These are phyloP conservation scores for Byasa hedistus DNA, from an alignment of 2,888 invertebrate species.

Conservation along the genomic window DNA sequence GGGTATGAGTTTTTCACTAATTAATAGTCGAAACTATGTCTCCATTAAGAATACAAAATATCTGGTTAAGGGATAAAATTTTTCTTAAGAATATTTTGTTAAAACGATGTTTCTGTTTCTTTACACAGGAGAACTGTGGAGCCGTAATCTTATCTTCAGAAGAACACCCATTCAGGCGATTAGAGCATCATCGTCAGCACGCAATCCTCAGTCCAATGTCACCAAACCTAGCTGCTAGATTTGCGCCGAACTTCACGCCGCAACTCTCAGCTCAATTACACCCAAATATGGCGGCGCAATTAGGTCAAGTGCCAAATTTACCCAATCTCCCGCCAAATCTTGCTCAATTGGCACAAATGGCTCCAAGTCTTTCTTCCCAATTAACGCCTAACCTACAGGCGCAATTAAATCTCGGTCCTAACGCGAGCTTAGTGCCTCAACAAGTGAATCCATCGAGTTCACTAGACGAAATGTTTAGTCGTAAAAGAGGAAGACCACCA, in stretches of 20 bases:
- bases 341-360: slow-evolving; percentile 73
- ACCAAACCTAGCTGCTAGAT: slow-evolving; percentile 77
- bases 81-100: too few species aligned
- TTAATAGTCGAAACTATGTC: background rate
- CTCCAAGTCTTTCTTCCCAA: slow-evolving; percentile 66
- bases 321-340: slow-evolving; percentile 70
- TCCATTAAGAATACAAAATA: too few species aligned
- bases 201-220: slow-evolving; percentile 84
- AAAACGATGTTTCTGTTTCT: background rate
- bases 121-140: slow-evolving; percentile 86
- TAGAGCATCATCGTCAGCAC: slow-evolving; percentile 93
- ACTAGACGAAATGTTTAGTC: slow-evolving; percentile 94
- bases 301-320: slow-evolving; percentile 66
- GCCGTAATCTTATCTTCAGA: slow-evolving; percentile 86
- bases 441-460: slow-evolving; percentile 82
- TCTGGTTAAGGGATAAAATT: too few species aligned
- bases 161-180: slow-evolving; percentile 88
- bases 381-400: slow-evolving; percentile 71
- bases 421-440: slow-evolving; percentile 60
- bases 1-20: slow-evolving; percentile 78
- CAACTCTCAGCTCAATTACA: slow-evolving; percentile 72
- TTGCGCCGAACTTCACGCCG: slow-evolving; percentile 78
- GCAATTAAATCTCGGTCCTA: slow-evolving; percentile 65
- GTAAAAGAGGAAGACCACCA: slow-evolving; percentile 96
- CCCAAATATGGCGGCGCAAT: slow-evolving; percentile 73